A percentile compares a stretch with the other conserved stretches of the same genome.
Conservation (phyloP, 1,140 invertebrate genomes). For the Agrypnia vestita region DNA sequence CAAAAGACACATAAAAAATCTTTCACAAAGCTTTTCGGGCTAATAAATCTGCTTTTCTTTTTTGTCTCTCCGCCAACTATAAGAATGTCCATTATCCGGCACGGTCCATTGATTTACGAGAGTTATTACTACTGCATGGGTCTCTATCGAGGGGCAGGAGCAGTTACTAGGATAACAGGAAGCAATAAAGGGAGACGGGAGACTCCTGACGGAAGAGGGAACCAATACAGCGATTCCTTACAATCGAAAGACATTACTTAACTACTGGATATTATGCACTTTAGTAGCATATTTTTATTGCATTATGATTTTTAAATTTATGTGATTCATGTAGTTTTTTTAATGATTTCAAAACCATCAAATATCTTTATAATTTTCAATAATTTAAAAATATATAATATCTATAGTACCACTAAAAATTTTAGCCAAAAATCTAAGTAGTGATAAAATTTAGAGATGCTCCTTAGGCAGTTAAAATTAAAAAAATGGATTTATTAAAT, state of each 20-base stretch:
- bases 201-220: slow-evolving; percentile 42
- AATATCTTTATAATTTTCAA: too few relatives aligned
- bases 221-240: slow-evolving; percentile 26
- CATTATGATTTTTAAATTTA: not conserved
- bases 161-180: slow-evolving; percentile 68
- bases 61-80: slow-evolving; percentile 66
- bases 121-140: slow-evolving; percentile 62
- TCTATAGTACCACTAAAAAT: too few relatives aligned
- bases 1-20: slow-evolving; percentile 54
- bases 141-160: slow-evolving; percentile 61
- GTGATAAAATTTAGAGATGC: too few relatives aligned
- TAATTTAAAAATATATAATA: too few relatives aligned
- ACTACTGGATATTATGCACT: slow-evolving; percentile 39
- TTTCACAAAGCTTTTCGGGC: slow-evolving; percentile 53
- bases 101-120: slow-evolving; percentile 71
- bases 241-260: slow-evolving; percentile 43
- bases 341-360: too few relatives aligned
- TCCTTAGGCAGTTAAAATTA: too few relatives aligned
- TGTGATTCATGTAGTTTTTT: too few relatives aligned
- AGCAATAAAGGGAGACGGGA: slow-evolving; percentile 67
- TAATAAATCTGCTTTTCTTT: slow-evolving; percentile 61
- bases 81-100: slow-evolving; percentile 71
- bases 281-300: slow-evolving; percentile 1
- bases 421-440: too few relatives aligned
- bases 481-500: too few relatives aligned